A percentile compares a stretch with the other conserved stretches of the same genome.
These are phyloP conservation scores for Leucophenga varia DNA, from an alignment of 1,140 invertebrate species.

Conservation along the genomic window DNA sequence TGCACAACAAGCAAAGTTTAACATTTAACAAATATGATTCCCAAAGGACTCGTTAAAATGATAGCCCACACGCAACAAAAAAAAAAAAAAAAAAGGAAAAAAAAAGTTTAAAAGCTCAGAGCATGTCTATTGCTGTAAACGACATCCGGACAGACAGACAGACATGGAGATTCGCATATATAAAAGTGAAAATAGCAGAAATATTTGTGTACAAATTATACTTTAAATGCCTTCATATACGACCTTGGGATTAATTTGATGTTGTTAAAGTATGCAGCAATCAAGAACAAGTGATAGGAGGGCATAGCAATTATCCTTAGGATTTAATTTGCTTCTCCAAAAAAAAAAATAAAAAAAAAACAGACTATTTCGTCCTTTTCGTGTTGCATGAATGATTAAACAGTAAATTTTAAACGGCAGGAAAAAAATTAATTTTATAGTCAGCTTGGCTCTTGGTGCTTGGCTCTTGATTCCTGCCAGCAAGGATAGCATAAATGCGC, in stretches of 20 bases:
- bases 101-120: slow-evolving; percentile 37
- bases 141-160: too few species aligned
- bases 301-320: slow-evolving; percentile 44
- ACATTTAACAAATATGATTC: slow-evolving; percentile 40
- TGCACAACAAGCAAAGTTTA: slow-evolving; percentile 10
- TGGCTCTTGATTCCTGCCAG: too few species aligned
- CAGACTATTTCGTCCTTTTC: slow-evolving; percentile 48
- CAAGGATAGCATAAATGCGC: too few species aligned
- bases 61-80: slow-evolving; percentile 23
- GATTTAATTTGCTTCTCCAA: too few species aligned
- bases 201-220: slow-evolving; percentile 47
- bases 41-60: slow-evolving; percentile 48
- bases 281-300: too few species aligned
- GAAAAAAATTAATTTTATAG: slow-evolving; percentile 51
- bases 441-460: too few species aligned
- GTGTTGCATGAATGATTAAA: slow-evolving; percentile 49
- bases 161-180: too few species aligned
- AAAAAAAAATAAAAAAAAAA: too few species aligned
- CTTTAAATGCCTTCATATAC: slow-evolving; percentile 26
- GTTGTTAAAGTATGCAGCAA: too few species aligned
- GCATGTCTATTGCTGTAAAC: slow-evolving; percentile 41
- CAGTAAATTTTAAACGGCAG: slow-evolving; percentile 40
- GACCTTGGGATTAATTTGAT: not conserved
- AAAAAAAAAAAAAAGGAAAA: not conserved
- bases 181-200: slow-evolving; percentile 32